Percentiles rank a stretch among this genome's conserved stretches.
phyloP scores from a whole-genome alignment of 2,113 vertebrate species.

The Neodontobutis hainanensis region DNA sequence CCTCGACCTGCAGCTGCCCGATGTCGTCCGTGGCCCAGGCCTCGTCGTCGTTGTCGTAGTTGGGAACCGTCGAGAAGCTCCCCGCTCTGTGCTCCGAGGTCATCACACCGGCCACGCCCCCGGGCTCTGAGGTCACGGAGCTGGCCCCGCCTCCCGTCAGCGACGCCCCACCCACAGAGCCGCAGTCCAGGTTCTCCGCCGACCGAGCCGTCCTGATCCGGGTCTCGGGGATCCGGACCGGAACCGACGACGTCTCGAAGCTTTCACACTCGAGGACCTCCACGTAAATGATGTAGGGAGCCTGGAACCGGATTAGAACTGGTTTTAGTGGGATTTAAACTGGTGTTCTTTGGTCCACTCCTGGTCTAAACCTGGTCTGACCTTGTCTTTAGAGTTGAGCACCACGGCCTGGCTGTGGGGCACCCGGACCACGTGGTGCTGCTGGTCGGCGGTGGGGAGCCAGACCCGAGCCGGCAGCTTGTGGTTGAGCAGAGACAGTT shows the following conservation, averaged over 20 bases:
- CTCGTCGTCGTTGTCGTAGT: slow-evolving; percentile 96
- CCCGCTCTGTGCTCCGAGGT: slow-evolving; percentile 84
- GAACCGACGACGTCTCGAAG: slow-evolving; percentile 89
- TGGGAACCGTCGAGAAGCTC: slow-evolving; percentile 90
- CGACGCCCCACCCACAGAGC: not conserved
- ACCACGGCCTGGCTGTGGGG: slow-evolving; percentile 92
- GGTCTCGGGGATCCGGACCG: slow-evolving; percentile 90
- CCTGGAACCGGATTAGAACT: slow-evolving; percentile 68
- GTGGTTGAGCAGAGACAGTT: slow-evolving; percentile 93
- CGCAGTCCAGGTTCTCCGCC: slow-evolving; percentile 89
- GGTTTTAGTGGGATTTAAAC: not conserved
- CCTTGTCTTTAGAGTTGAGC: slow-evolving; percentile 97
- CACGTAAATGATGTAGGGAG: slow-evolving; percentile 94
- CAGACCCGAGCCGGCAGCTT: slow-evolving; percentile 91
- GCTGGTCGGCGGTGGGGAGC: slow-evolving; percentile 88
- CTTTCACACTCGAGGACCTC: slow-evolving; percentile 94
- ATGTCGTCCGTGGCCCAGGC: slow-evolving; percentile 97
- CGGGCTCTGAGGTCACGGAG: not conserved
- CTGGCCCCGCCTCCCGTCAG: slow-evolving; percentile 35
- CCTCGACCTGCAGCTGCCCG: slow-evolving; percentile 95
- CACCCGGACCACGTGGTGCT: slow-evolving; percentile 91
- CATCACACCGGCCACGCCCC: slow-evolving; percentile 44
- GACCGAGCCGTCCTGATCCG: slow-evolving; percentile 91
- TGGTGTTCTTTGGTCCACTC: not conserved
- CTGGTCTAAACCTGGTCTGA: slow-evolving; percentile 31